These are phyloP conservation scores for Phalanger gymnotis DNA, from an alignment of 2,797 vertebrate genomes.

Conservation along the genomic window DNA sequence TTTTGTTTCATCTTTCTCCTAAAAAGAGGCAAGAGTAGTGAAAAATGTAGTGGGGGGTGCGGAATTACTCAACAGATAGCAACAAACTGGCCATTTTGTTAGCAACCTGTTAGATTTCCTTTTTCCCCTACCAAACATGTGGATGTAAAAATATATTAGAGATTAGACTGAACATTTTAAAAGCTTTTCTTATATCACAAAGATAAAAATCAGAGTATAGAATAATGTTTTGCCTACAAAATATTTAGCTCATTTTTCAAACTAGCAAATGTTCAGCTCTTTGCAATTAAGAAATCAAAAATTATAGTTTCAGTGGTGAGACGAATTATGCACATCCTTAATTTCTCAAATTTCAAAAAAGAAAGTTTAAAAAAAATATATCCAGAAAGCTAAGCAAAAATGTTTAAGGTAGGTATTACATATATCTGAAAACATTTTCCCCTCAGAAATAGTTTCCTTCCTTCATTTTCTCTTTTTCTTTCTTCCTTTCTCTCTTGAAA, in stretches of 20 bases:
- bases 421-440: not conserved
- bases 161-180: not conserved
- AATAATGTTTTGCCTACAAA: not conserved
- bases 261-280: not conserved
- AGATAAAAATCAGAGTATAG: not conserved
- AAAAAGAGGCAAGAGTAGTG: not conserved
- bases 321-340: not conserved
- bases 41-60: not conserved
- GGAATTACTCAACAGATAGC: not conserved
- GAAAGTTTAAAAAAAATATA: not conserved
- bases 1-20: not conserved
- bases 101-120: not conserved
- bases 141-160: not conserved
- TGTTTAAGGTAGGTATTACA: not conserved
- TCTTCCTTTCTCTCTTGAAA: not conserved
- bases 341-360: not conserved
- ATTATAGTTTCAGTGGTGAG: not conserved
- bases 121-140: not conserved
- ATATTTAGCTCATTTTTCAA: not conserved
- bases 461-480: not conserved
- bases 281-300: not conserved
- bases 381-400: not conserved
- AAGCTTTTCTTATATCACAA: not conserved
- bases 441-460: not conserved
- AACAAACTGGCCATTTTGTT: not conserved